These are phyloP conservation scores for Protonibea diacanthus DNA, from an alignment of 2,797 vertebrate species.

Conservation along the genomic window DNA sequence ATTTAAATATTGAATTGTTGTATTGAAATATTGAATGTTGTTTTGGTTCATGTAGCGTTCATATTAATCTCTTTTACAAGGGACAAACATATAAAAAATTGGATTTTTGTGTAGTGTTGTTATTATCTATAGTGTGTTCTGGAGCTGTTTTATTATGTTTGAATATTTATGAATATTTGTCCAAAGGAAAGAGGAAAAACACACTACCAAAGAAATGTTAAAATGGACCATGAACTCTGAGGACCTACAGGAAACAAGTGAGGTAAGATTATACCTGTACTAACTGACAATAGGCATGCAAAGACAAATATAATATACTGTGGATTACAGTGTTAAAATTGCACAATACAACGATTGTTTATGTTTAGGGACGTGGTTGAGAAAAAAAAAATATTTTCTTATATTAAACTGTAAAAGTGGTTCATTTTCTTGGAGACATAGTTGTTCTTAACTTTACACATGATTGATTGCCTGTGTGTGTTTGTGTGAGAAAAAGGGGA, in stretches of 20 bases:
- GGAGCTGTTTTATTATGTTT: too few species aligned
- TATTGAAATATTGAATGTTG: too few species aligned
- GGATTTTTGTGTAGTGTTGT: neutral
- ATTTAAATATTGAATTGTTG: neutral
- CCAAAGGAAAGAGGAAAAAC: neutral
- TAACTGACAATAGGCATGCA: slow-evolving; percentile 1
- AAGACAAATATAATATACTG: neutral
- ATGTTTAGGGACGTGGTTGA: neutral
- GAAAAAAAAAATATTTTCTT: neutral
- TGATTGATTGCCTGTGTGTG: neutral
- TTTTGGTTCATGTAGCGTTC: neutral
- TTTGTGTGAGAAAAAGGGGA: neutral
- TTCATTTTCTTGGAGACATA: neutral
- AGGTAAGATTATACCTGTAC: neutral
- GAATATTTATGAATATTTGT: neutral
- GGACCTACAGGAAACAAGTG: too few species aligned
- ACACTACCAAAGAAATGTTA: too few species aligned
- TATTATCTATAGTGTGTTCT: neutral
- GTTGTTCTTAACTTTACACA: neutral
- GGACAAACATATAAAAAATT: neutral
- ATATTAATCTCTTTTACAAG: neutral
- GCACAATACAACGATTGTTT: neutral
- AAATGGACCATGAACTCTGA: neutral
- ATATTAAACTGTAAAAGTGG: neutral
- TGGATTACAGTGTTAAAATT: neutral